Evolutionary conservation across 2,797 vertebrate species (phyloP).

Genomic region (Gobionotothen gibberifrons): DNA sequence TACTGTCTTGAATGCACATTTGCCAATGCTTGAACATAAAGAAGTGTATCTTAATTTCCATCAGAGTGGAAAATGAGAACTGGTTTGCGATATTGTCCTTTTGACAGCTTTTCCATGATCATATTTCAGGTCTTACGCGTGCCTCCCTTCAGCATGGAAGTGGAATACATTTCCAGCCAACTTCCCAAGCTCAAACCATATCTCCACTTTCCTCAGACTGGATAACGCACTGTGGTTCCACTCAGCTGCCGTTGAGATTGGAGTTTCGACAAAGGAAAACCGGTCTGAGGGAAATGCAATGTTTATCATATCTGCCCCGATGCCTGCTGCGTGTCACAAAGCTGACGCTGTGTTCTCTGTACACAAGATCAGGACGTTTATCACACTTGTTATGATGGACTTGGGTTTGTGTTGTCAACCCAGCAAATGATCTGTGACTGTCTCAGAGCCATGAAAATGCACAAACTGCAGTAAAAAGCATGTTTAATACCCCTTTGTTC

Average conservation of each 20-base stretch:
- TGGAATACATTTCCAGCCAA: constrained; percentile 45
- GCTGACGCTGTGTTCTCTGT: constrained; percentile 36
- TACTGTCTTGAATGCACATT: background rate
- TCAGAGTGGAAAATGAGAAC: constrained; percentile 28
- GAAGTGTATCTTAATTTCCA: constrained; percentile 9
- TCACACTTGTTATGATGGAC: constrained; percentile 63
- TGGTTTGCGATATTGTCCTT: constrained; percentile 15
- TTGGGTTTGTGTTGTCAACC: constrained; percentile 70
- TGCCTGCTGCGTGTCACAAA: constrained; percentile 29
- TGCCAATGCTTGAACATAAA: background rate
- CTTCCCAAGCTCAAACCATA: constrained; percentile 32
- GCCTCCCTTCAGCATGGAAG: constrained; percentile 26
- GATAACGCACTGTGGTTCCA: constrained; percentile 59
- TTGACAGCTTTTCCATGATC: constrained; percentile 25
- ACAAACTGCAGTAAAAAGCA: constrained; percentile 6
- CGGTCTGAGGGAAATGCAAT: constrained; percentile 30
- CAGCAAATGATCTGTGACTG: constrained; percentile 66
- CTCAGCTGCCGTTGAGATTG: constrained; percentile 54
- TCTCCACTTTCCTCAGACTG: constrained; percentile 59
- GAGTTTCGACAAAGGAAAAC: constrained; percentile 9
- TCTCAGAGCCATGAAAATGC: constrained; percentile 29
- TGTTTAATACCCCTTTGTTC: constrained; percentile 2
- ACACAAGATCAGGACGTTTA: constrained; percentile 46
- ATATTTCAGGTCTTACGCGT: constrained; percentile 23
- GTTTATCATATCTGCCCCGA: constrained; percentile 58